phyloP scores from a whole-genome alignment of 1,140 invertebrate genomes.

The Mylabris phalerata region DNA sequence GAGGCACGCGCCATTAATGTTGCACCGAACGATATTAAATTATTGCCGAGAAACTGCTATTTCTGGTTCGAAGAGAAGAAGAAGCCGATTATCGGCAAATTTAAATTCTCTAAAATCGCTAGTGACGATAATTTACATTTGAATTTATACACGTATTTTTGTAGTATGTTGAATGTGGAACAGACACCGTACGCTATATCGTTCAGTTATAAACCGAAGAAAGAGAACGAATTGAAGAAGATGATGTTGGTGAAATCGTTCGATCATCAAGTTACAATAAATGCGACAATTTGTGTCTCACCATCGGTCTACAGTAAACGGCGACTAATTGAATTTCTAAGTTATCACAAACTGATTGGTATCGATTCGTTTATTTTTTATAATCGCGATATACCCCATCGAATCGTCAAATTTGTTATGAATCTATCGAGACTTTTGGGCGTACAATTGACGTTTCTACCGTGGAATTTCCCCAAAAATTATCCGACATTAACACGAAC shows the following conservation, averaged over 20 bases:
- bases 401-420: slow-evolving; percentile 46
- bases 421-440: slow-evolving; percentile 48
- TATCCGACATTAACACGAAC: slow-evolving; percentile 43
- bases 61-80: slow-evolving; percentile 48
- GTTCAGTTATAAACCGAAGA: slow-evolving; percentile 46
- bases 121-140: slow-evolving; percentile 38
- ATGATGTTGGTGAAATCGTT: slow-evolving; percentile 47
- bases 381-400: slow-evolving; percentile 49
- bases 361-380: slow-evolving; percentile 51
- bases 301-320: slow-evolving; percentile 47
- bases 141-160: slow-evolving; percentile 46
- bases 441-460: slow-evolving; percentile 47
- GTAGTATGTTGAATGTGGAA: slow-evolving; percentile 41
- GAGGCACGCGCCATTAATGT: slow-evolving; percentile 47
- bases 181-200: slow-evolving; percentile 48
- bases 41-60: slow-evolving; percentile 46
- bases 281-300: slow-evolving; percentile 48
- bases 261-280: slow-evolving; percentile 40
- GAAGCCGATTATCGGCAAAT: slow-evolving; percentile 47
- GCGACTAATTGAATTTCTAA: slow-evolving; percentile 49
- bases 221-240: slow-evolving; percentile 42
- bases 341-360: slow-evolving; percentile 51
- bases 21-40: slow-evolving; percentile 40
- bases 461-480: slow-evolving; percentile 48
- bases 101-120: slow-evolving; percentile 39